These are phyloP conservation scores for Heliconius hortense DNA, from an alignment of 2,888 invertebrate genomes.

Conservation along the genomic window DNA sequence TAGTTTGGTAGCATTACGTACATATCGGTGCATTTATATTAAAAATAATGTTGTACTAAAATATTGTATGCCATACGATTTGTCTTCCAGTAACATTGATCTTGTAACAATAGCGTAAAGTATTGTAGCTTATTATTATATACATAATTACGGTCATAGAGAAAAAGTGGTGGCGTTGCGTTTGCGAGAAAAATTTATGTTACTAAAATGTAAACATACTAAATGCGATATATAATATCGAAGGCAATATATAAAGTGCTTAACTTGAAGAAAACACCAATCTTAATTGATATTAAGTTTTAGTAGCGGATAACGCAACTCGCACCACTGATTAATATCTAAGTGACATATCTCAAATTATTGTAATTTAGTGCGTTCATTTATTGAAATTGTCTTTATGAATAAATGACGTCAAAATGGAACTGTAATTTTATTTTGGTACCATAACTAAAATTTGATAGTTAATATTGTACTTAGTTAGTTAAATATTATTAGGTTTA, in stretches of 20 bases:
- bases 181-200: slow-evolving; percentile 37
- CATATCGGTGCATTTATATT: slow-evolving; percentile 78
- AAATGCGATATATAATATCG: slow-evolving; percentile 10
- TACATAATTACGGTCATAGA: slow-evolving; percentile 65
- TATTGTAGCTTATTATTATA: slow-evolving; percentile 80
- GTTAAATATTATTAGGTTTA: neutral
- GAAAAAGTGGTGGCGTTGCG: slow-evolving; percentile 65
- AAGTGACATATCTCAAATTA: slow-evolving; percentile 81
- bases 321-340: slow-evolving; percentile 67
- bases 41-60: slow-evolving; percentile 69
- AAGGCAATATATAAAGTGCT: slow-evolving; percentile 16
- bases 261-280: slow-evolving; percentile 50
- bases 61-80: slow-evolving; percentile 82
- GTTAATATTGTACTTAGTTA: neutral
- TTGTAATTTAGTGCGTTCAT: slow-evolving; percentile 81
- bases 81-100: slow-evolving; percentile 82
- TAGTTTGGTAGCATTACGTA: slow-evolving; percentile 74
- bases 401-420: slow-evolving; percentile 78
- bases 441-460: neutral
- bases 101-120: slow-evolving; percentile 79
- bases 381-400: slow-evolving; percentile 81
- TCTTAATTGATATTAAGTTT: slow-evolving; percentile 41
- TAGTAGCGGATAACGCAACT: slow-evolving; percentile 49
- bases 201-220: slow-evolving; percentile 24
- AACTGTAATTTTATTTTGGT: slow-evolving; percentile 30